Evolutionary conservation across 1,140 invertebrate genomes (phyloP).

Genomic region (Drepana arcuata): DNA sequence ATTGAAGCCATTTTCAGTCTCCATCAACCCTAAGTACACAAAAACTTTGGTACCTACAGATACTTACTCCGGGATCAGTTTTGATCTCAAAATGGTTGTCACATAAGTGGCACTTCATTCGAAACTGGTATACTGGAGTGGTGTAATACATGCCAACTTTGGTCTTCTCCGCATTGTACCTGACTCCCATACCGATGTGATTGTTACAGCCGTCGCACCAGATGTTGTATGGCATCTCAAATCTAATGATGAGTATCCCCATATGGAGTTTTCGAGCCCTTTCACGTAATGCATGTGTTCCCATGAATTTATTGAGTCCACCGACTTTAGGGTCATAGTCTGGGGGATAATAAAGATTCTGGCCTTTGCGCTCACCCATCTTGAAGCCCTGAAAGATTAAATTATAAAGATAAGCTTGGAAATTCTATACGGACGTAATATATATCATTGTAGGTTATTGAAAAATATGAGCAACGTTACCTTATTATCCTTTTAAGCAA

Average conservation of each 20-base stretch:
- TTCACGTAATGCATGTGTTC: constrained; percentile 96
- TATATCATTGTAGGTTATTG: no score
- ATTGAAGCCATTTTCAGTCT: no score
- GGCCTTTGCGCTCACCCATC: constrained; percentile 98
- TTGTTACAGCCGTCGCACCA: constrained; percentile 94
- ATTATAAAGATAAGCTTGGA: no score
- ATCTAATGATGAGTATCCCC: constrained; percentile 98
- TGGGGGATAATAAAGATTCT: constrained; percentile 98
- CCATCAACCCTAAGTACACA: no score
- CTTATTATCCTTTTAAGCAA: no score
- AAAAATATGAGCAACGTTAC: no score
- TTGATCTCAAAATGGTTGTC: constrained; percentile 99
- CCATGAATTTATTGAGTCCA: constrained; percentile 94
- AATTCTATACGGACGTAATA: no score
- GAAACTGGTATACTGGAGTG: constrained; percentile 97
- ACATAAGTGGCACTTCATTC: constrained; percentile 99
- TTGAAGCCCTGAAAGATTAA: constrained; percentile 24
- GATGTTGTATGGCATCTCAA: constrained; percentile 99
- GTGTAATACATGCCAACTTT: constrained; percentile 99
- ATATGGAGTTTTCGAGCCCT: constrained; percentile 94
- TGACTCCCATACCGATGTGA: constrained; percentile 99
- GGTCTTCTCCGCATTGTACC: constrained; percentile 99
- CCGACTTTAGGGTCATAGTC: constrained; percentile 96
- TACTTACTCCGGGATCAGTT: constrained; percentile 95
- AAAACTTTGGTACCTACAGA: no score